These are phyloP conservation scores for Phallusia fumigata DNA, from an alignment of 23 tunicate species.

Conservation along the genomic window DNA sequence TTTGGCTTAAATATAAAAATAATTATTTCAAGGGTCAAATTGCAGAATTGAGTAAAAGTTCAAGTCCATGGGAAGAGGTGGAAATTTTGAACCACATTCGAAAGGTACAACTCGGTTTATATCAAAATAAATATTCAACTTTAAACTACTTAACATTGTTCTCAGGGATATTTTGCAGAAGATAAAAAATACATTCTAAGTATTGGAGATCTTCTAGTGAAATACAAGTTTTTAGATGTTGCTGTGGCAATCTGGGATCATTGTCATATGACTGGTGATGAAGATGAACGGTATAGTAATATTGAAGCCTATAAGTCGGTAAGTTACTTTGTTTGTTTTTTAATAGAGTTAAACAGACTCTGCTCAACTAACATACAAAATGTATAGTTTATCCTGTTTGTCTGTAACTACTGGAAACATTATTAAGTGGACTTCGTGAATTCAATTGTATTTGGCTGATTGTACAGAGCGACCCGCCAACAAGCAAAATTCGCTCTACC, in stretches of 20 bases:
- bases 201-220: constrained; percentile 6
- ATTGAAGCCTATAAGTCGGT: background rate
- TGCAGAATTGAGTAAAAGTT: background rate
- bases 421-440: too few relatives aligned
- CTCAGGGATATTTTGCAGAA: background rate
- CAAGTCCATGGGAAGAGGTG: background rate
- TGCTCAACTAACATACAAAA: too few relatives aligned
- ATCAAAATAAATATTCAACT: background rate
- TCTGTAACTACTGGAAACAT: too few relatives aligned
- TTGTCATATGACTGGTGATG: constrained; percentile 1
- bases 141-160: background rate
- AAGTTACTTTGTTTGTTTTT: too few relatives aligned
- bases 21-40: background rate
- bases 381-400: too few relatives aligned
- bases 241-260: constrained; percentile 7
- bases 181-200: background rate
- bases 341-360: too few relatives aligned
- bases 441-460: too few relatives aligned
- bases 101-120: background rate
- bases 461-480: too few relatives aligned
- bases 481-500: too few relatives aligned
- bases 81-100: background rate
- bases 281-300: background rate
- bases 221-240: constrained; percentile 1
- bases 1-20: too few relatives aligned